Conservation (phyloP, 2,888 invertebrate species). For the Sympetrum striolatum region DNA sequence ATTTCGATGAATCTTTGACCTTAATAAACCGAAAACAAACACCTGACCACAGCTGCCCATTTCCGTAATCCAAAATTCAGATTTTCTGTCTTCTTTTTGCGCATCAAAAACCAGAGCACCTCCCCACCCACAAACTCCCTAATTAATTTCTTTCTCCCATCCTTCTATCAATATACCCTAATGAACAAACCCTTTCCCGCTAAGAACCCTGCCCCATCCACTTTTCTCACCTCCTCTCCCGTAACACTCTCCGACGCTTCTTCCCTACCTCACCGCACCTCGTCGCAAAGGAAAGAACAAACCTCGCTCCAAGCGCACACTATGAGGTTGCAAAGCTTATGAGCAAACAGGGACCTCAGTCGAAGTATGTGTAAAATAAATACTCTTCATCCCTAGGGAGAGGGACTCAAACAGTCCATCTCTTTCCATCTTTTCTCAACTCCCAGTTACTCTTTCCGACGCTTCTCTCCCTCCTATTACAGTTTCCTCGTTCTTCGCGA, state of each 20-base stretch:
- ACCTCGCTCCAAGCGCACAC: background rate
- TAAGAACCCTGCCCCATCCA: background rate
- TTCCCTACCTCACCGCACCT: background rate
- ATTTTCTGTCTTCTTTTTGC: background rate
- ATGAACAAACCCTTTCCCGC: background rate
- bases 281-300: background rate
- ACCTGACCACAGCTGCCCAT: background rate
- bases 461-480: background rate
- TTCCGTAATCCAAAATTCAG: background rate
- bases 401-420: conserved; percentile 16
- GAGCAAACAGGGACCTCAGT: conserved; percentile 8
- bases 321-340: background rate
- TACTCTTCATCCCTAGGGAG: background rate
- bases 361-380: conserved; percentile 30
- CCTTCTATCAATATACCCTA: background rate
- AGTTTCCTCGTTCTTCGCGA: background rate
- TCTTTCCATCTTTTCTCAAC: background rate
- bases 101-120: background rate
- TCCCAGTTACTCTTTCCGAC: conserved; percentile 6
- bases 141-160: background rate
- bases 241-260: background rate
- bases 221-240: background rate
- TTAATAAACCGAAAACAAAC: too few species aligned
- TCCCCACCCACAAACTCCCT: background rate
- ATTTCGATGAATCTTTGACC: too few species aligned